A percentile compares a stretch with the other conserved stretches of the same genome.
Conservation (phyloP, 2,888 invertebrate genomes). For the Cephus spinipes region DNA sequence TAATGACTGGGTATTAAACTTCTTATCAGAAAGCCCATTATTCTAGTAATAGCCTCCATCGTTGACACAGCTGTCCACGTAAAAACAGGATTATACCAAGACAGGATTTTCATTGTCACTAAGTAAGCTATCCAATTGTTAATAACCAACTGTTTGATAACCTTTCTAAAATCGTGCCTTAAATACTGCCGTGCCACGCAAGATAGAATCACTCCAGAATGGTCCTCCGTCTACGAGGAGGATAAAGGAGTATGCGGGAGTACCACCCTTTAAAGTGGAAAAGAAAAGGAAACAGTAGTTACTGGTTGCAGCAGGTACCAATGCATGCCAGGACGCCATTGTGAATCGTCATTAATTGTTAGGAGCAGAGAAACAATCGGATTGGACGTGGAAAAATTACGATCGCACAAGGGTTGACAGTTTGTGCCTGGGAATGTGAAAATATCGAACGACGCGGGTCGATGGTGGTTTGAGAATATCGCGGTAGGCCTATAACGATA, state of each 20-base stretch:
- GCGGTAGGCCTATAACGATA: not conserved
- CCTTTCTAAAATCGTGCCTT: not conserved
- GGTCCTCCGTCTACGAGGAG: not conserved
- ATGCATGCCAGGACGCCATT: not conserved
- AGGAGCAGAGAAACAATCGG: not conserved
- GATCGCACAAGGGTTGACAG: not conserved
- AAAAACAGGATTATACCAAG: not conserved
- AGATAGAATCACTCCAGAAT: not conserved
- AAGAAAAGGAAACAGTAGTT: not conserved
- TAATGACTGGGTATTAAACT: slow-evolving; percentile 41
- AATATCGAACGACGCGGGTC: not conserved
- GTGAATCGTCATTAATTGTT: not conserved
- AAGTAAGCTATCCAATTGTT: not conserved
- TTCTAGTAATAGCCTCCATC: slow-evolving; percentile 44
- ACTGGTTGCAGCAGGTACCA: not conserved
- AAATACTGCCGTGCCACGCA: not conserved
- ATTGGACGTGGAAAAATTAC: not conserved
- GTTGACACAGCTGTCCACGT: slow-evolving; percentile 30
- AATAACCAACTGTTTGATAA: not conserved
- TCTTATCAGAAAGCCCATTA: slow-evolving; percentile 50
- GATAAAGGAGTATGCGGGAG: not conserved
- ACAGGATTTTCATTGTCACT: not conserved
- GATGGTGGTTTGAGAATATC: not conserved
- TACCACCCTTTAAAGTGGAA: not conserved
- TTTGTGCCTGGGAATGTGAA: not conserved